phyloP scores from a whole-genome alignment of 2,113 vertebrate genomes.

The Cyanoderma ruficeps region DNA sequence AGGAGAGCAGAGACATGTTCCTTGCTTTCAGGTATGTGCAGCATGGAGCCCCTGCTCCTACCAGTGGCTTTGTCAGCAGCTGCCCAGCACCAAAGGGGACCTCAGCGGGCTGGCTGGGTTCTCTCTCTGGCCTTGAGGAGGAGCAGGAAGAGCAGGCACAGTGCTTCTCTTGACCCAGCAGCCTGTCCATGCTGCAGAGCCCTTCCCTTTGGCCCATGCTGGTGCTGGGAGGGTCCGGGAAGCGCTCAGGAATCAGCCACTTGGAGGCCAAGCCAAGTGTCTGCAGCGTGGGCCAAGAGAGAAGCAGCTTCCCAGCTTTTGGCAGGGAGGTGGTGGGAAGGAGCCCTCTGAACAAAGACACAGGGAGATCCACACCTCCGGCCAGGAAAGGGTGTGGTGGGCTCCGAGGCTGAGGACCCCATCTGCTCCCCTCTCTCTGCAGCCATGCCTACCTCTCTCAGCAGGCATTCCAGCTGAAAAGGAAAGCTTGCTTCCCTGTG shows the following conservation, averaged over 20 bases:
- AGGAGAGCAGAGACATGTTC: background rate
- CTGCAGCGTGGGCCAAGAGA: background rate
- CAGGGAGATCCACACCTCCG: background rate
- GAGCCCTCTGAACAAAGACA: background rate
- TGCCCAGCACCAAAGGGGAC: background rate
- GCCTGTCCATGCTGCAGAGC: background rate
- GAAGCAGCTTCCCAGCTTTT: background rate
- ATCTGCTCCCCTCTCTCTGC: background rate
- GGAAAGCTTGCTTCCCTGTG: background rate
- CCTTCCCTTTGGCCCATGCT: background rate
- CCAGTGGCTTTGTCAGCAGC: rapidly evolving
- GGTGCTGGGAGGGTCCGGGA: background rate
- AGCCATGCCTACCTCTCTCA: no score
- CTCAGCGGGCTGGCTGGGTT: background rate
- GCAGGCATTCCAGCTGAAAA: background rate
- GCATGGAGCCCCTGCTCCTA: background rate
- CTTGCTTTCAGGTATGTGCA: background rate
- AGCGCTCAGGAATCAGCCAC: background rate
- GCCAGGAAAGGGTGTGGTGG: background rate
- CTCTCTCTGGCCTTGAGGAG: background rate
- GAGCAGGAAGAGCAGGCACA: background rate
- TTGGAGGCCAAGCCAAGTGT: background rate
- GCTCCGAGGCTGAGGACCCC: rapidly evolving
- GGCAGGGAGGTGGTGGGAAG: background rate
- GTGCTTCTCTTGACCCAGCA: background rate